A percentile compares a stretch with the other conserved stretches of the same genome.
phyloP scores from a whole-genome alignment of 2,888 invertebrate species.

The Mesorhabditis sp. region DNA sequence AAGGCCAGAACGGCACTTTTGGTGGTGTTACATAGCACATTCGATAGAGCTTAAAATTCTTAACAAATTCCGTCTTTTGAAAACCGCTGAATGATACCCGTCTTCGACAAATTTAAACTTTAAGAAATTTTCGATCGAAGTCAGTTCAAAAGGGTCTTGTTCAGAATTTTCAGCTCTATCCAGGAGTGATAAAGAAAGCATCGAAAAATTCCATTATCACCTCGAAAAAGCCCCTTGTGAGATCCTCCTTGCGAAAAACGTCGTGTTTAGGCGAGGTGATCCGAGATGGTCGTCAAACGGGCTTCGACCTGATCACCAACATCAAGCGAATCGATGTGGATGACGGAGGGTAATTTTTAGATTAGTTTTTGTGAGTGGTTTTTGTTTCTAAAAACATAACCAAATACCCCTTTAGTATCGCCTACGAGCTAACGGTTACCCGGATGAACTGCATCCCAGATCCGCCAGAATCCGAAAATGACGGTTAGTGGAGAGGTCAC shows the following conservation, averaged over 20 bases:
- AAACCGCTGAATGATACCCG: too few relatives aligned
- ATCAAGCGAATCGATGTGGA: conserved; percentile 33
- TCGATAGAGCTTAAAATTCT: too few relatives aligned
- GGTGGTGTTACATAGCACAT: neutral
- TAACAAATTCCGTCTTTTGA: too few relatives aligned
- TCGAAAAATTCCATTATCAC: too few relatives aligned
- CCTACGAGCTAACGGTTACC: conserved; percentile 49
- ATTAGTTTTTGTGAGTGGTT: neutral
- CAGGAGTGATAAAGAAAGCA: too few relatives aligned
- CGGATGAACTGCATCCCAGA: conserved; percentile 53
- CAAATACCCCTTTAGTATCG: conserved; percentile 17
- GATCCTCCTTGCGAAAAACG: neutral
- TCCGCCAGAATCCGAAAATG: conserved; percentile 43
- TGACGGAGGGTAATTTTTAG: conserved; percentile 35
- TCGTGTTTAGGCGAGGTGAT: conserved; percentile 36
- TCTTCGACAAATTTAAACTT: too few relatives aligned
- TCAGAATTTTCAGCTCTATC: too few relatives aligned
- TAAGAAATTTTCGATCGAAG: too few relatives aligned
- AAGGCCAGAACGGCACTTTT: neutral
- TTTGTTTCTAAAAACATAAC: conserved; percentile 7
- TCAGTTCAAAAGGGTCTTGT: too few relatives aligned
- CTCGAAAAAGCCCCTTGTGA: neutral
- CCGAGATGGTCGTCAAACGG: conserved; percentile 51
- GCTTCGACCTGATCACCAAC: conserved; percentile 50
- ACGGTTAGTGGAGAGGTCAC: conserved; percentile 19